phyloP scores from a whole-genome alignment of 2,113 vertebrate species.

The Forbesichthys agassizii region DNA sequence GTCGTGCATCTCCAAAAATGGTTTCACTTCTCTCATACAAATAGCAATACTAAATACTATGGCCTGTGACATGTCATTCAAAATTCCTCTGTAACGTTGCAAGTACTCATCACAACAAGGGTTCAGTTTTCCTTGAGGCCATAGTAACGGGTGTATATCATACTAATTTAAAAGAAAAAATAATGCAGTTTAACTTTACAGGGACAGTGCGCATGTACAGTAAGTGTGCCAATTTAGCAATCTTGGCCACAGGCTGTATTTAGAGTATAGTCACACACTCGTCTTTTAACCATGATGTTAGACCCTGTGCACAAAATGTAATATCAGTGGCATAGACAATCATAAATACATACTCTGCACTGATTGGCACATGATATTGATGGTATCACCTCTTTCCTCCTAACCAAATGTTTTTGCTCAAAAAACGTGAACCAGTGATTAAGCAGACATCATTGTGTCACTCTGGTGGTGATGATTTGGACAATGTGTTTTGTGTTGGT shows the following conservation, averaged over 20 bases:
- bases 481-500: conserved; percentile 4
- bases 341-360: conserved; percentile 4
- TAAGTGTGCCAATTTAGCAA: too few species aligned
- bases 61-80: conserved; percentile 17
- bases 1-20: background rate
- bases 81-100: conserved; percentile 8
- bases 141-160: too few species aligned
- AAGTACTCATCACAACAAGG: conserved; percentile 31
- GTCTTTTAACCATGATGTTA: conserved; percentile 1
- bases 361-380: background rate
- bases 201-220: too few species aligned
- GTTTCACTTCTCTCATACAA: background rate
- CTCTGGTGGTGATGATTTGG: conserved; percentile 7
- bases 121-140: conserved; percentile 24
- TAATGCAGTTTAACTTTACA: too few species aligned
- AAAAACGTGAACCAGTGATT: background rate
- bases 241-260: too few species aligned
- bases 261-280: too few species aligned
- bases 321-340: background rate
- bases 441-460: background rate
- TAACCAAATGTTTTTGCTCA: background rate
- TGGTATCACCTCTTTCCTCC: conserved; percentile 27
- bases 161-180: too few species aligned
- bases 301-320: background rate
- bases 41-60: conserved; percentile 4